These are phyloP conservation scores for Hippasteria phrygiana DNA, from an alignment of 53 echinoderm and acorn worm species.

Conservation along the genomic window DNA sequence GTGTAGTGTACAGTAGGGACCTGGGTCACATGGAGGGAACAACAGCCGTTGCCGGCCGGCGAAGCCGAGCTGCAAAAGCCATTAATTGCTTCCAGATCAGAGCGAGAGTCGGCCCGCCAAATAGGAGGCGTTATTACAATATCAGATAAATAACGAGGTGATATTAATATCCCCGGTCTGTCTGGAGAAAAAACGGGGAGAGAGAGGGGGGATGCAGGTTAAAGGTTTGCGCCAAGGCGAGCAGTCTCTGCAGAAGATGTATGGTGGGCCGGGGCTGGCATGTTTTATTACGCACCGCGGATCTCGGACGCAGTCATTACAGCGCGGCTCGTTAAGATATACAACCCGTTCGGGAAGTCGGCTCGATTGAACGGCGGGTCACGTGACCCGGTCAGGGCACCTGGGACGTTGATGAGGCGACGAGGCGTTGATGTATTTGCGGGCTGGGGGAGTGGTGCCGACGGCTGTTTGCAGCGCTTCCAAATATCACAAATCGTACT, in stretches of 20 bases:
- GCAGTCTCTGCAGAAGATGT: background rate
- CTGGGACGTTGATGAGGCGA: constrained; percentile 56
- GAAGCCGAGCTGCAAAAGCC: background rate
- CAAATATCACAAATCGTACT: too few relatives aligned
- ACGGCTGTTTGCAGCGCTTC: constrained; percentile 23
- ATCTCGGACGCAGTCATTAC: background rate
- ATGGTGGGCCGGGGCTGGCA: background rate
- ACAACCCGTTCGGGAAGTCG: background rate
- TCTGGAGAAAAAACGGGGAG: background rate
- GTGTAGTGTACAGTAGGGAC: background rate
- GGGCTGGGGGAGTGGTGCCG: background rate
- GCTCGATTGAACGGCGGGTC: constrained; percentile 41
- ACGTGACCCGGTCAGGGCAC: constrained; percentile 51
- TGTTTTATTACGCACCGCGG: constrained; percentile 26
- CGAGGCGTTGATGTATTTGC: constrained; percentile 55
- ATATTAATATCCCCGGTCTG: constrained; percentile 14
- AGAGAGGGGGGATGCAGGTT: background rate
- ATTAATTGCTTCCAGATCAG: constrained; percentile 27
- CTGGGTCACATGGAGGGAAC: background rate
- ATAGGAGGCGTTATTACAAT: constrained; percentile 44
- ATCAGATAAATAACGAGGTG: constrained; percentile 54
- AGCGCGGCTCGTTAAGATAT: constrained; percentile 37
- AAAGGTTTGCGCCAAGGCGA: background rate
- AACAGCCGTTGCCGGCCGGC: background rate
- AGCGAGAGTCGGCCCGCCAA: background rate